Conservation (phyloP, 2,888 invertebrate species). For the Oscheius sp. region DNA sequence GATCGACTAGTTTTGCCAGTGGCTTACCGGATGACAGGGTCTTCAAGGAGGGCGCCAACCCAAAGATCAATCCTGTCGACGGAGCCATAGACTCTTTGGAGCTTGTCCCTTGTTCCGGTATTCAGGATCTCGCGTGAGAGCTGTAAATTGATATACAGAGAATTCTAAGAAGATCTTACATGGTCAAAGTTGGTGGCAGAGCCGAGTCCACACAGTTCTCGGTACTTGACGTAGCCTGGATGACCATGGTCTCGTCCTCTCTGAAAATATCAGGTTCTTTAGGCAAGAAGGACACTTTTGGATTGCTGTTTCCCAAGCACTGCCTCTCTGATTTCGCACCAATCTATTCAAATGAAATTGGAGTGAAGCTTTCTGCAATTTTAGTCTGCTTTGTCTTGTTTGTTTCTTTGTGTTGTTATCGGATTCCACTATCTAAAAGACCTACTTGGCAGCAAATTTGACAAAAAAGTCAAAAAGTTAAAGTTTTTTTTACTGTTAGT, state of each 20-base stretch:
- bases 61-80: conserved; percentile 75
- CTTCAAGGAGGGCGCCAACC: conserved; percentile 76
- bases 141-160: conserved; percentile 36
- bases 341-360: too few relatives aligned
- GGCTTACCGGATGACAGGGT: conserved; percentile 70
- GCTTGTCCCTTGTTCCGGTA: conserved; percentile 59
- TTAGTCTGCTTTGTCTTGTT: too few relatives aligned
- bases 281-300: too few relatives aligned
- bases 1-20: neutral
- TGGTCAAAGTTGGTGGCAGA: conserved; percentile 81
- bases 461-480: too few relatives aligned
- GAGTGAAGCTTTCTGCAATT: too few relatives aligned
- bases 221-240: conserved; percentile 85
- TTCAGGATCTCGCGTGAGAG: conserved; percentile 67
- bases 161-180: conserved; percentile 76
- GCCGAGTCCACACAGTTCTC: conserved; percentile 86
- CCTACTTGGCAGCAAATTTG: too few relatives aligned
- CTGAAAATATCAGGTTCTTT: conserved; percentile 40
- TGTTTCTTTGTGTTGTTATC: too few relatives aligned
- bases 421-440: too few relatives aligned
- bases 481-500: too few relatives aligned
- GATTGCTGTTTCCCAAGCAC: too few relatives aligned
- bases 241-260: conserved; percentile 91
- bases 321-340: too few relatives aligned
- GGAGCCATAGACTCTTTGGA: conserved; percentile 63